These are phyloP conservation scores for Fragum fragum DNA, from an alignment of 2,888 invertebrate genomes.

Conservation along the genomic window DNA sequence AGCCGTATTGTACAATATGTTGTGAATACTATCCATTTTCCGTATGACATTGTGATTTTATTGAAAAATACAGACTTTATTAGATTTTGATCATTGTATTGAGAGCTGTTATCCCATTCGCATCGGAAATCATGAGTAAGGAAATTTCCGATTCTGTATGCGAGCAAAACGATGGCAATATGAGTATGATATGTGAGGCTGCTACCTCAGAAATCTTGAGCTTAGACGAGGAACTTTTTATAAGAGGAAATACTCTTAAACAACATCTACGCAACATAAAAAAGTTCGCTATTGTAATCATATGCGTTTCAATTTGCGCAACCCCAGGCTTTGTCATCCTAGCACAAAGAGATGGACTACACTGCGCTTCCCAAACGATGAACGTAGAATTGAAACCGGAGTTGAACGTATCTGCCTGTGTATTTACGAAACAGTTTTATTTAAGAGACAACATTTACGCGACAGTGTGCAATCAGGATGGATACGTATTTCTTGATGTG, in stretches of 20 bases:
- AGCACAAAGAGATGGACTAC: background rate
- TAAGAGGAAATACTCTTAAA: constrained; percentile 2
- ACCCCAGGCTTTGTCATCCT: background rate
- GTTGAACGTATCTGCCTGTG: constrained; percentile 13
- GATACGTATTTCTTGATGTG: constrained; percentile 35
- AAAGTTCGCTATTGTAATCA: background rate
- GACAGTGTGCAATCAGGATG: constrained; percentile 33
- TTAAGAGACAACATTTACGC: constrained; percentile 21
- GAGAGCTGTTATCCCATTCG: background rate
- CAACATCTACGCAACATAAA: background rate
- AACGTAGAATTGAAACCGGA: background rate
- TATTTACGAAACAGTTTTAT: constrained; percentile 28
- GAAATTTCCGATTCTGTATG: background rate
- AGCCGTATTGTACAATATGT: too few relatives aligned
- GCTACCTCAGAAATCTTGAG: background rate
- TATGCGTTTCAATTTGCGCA: background rate
- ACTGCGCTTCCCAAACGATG: background rate
- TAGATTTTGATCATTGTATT: background rate
- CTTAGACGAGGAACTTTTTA: background rate
- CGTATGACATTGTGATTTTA: background rate
- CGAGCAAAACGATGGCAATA: background rate
- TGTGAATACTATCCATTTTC: background rate
- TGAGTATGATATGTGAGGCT: constrained; percentile 10
- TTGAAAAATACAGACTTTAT: background rate
- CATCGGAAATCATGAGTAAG: constrained; percentile 2